A percentile compares a stretch with the other conserved stretches of the same genome.
phyloP scores from a whole-genome alignment of 2,113 vertebrate genomes.

The Ctenodactylus gundi region DNA sequence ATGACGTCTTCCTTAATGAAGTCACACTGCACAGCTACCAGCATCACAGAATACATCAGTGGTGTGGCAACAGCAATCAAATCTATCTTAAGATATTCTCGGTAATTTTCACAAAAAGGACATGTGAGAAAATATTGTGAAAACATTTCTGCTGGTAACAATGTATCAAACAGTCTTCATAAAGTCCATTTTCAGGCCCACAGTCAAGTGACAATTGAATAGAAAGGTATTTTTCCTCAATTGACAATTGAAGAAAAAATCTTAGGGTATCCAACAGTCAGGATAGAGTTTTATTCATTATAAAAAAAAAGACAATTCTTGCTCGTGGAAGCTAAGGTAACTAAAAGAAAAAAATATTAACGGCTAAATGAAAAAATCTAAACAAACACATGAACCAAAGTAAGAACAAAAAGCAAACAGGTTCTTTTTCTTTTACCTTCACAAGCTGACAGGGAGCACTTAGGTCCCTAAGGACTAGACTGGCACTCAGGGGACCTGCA shows the following conservation, averaged over 20 bases:
- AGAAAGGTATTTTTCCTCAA: not conserved
- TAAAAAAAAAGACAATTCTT: not conserved
- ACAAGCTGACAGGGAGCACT: not conserved
- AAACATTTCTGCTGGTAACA: not conserved
- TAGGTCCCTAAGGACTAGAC: not conserved
- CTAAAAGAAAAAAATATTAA: not conserved
- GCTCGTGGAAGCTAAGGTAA: not conserved
- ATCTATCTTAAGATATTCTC: not conserved
- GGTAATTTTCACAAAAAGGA: constrained; percentile 29
- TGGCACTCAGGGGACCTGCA: not conserved
- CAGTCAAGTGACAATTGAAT: not conserved
- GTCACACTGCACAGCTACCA: not conserved
- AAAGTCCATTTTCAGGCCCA: not conserved
- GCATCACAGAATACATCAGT: not conserved
- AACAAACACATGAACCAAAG: not conserved
- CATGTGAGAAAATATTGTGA: not conserved
- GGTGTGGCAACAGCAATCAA: constrained; percentile 16
- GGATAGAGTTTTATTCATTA: not conserved
- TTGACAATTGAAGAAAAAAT: not conserved
- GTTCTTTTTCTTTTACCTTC: not conserved
- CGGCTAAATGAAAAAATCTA: not conserved
- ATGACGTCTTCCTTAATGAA: constrained; percentile 4
- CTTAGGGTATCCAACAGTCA: not conserved
- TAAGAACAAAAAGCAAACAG: not conserved
- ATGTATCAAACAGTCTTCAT: not conserved